Base-by-base conservation (phyloP, 2,797 vertebrate species). In the Neostethus bicornis region DNA sequence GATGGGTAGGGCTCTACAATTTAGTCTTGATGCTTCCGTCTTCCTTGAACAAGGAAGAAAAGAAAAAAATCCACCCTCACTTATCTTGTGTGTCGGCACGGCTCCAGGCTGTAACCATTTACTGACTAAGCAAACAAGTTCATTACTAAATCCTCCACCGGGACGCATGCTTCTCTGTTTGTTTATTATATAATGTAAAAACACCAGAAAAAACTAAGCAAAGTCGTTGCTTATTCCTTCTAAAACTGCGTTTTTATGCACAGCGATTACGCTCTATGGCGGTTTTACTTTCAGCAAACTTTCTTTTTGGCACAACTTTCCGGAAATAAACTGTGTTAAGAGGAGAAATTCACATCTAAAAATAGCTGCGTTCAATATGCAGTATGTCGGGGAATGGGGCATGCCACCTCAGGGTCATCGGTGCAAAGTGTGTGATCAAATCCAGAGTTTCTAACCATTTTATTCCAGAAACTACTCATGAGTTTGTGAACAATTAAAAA, bases 31-130 rank as follows among this genome's bases (percentile, higher is more conserved):
- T n/a, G n/a, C n/a, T 75, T 82, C 61, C 64, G 84, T 66, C 75
- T 87, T 89, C 86, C 88, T 88, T 80, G 44, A 71, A 39, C 2
- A 14, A 81, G 61, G 73, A 86, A 85, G 9, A 51, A 20, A 17
- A 24, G 65, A 55, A 11, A 57, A 17, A 48, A 65, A 32, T 1
- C n/a, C 14, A 68, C 13, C 50, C 13, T 2, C 31, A 23, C 3
- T 44, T 8, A 39, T 39, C 37, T 25, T 10, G 4, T 9, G 21
- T 32, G 39, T 7, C 32, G 11, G 26, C 3, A 31, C 17, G 25
- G 17, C 12, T 41, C n/a, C 12, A 42, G 6, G 41, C 12, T 41
- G 7, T 13, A 20, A 41, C 16, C 7, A 8, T 34, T 12, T 17
- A 29, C 5, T 39, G 1, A 21, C 6, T 16, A 23, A n/a, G 13